phyloP scores from a whole-genome alignment of 2,797 vertebrate genomes.

The Paramormyrops hopkinsi region DNA sequence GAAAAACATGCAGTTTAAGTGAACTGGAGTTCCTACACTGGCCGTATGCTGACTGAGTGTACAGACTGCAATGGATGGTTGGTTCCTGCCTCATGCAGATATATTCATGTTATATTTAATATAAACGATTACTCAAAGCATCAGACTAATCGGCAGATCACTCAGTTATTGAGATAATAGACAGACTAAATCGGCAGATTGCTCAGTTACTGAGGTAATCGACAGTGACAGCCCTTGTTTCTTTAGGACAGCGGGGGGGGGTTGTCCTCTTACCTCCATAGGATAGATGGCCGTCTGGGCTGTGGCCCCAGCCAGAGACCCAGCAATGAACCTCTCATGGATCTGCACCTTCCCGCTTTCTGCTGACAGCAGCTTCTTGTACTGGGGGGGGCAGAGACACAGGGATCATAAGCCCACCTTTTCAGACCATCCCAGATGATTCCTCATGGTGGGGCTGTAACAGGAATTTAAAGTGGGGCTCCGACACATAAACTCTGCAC shows the following conservation, averaged over 20 bases:
- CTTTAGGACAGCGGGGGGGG: background rate
- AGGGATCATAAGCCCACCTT: background rate
- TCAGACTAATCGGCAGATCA: background rate
- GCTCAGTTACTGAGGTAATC: background rate
- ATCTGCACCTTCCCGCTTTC: slow-evolving; percentile 74
- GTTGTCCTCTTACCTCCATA: slow-evolving; percentile 74
- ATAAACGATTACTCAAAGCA: background rate
- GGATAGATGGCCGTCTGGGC: slow-evolving; percentile 92
- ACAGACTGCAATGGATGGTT: background rate
- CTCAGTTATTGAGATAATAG: background rate
- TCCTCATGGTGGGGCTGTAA: background rate
- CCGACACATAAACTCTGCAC: background rate
- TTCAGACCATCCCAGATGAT: background rate
- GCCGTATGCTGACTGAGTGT: background rate
- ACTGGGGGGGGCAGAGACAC: slow-evolving; percentile 54
- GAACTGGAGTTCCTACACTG: background rate
- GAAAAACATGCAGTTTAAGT: background rate
- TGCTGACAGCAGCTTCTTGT: slow-evolving; percentile 78
- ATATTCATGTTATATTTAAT: background rate
- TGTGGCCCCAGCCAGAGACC: slow-evolving; percentile 86
- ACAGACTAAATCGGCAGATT: background rate
- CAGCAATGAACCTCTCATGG: slow-evolving; percentile 82
- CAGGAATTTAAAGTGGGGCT: background rate
- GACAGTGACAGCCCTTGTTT: background rate
- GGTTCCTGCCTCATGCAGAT: background rate